Evolutionary conservation across 2,888 invertebrate species (phyloP), one percentile per base, ranked within the genome.

Genomic region (Zeuzera pyrina): DNA sequence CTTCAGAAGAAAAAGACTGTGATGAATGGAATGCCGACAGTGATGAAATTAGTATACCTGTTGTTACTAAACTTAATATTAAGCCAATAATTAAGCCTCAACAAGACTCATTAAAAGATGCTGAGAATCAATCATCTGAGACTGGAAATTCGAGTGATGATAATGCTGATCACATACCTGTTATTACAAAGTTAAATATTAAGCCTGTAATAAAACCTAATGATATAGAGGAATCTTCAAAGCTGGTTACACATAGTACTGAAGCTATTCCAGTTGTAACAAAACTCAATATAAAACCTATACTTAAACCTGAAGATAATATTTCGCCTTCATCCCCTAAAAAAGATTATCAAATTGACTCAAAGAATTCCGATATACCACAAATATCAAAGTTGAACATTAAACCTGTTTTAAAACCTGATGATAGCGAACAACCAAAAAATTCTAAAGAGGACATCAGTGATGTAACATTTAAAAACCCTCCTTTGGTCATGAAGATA

Each of bases 161-260:
- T 35, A 78, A 81, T 55, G 53, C 53, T 40, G 79, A 78, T 47
- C 57, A 71, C 39, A 76, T 81, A 68, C 81, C 81, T 42, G 52
- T 77, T 51, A 70, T 79, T 39, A 84, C 85, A 44, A 87, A 86
- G 66, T 58, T 87, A 29, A 87, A 85, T 40, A 87, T 87, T 39
- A 87, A 87, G 65, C 86, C 87, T 2, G 69, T 87, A 36, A 41
- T 72, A 29, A 79, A 71, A 52, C 81, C 79, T 36, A 59, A 49
- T 48, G 67, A 68, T 26, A 30, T 38, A 30, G 58, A 69, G 28
- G 68, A 66, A 30, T 41, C 50, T 15, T 34, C 39, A 32, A 66
- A 57, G 47, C 39, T 53, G 32, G 57, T 57, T 47, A 43, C 40
- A 22, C 39, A 39, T 26, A 55, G 45, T 52, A 77, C 73, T 35